phyloP scores from a whole-genome alignment of 2,113 vertebrate genomes.

The Ramphastos sulfuratus region DNA sequence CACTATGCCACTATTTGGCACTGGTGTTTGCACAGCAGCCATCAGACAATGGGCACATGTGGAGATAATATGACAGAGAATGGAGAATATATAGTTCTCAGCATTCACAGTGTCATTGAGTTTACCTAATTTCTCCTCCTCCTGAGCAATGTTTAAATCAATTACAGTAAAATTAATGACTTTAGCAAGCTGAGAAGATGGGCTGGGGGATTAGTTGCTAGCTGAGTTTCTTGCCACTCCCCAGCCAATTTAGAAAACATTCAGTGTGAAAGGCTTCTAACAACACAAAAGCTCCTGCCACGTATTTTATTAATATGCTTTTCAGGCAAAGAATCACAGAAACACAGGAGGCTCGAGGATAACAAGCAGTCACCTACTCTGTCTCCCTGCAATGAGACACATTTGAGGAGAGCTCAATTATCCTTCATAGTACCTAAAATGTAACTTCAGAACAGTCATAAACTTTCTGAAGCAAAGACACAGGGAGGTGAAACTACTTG shows the following conservation, averaged over 20 bases:
- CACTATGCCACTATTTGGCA: not conserved
- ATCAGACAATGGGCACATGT: not conserved
- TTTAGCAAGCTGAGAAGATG: not conserved
- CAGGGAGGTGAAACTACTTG: not conserved
- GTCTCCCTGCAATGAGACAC: not conserved
- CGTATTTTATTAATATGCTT: not conserved
- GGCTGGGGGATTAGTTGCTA: slow-evolving; percentile 16
- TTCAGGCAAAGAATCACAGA: not conserved
- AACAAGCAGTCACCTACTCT: not conserved
- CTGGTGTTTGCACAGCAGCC: not conserved
- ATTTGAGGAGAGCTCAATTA: not conserved
- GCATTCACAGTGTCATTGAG: not conserved
- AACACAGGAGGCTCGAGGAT: not conserved
- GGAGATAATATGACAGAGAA: not conserved
- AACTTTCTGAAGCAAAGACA: not conserved
- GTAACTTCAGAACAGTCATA: not conserved
- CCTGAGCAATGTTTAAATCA: slow-evolving; percentile 15
- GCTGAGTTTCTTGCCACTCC: not conserved
- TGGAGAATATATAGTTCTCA: not conserved
- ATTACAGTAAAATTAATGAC: slow-evolving; percentile 54
- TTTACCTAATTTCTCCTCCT: slow-evolving; percentile 10
- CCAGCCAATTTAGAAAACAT: slow-evolving; percentile 12
- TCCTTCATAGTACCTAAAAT: not conserved
- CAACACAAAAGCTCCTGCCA: not conserved
- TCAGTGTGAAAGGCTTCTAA: not conserved